Evolutionary conservation across 2,113 vertebrate species (phyloP).

Genomic region (Excalfactoria chinensis): DNA sequence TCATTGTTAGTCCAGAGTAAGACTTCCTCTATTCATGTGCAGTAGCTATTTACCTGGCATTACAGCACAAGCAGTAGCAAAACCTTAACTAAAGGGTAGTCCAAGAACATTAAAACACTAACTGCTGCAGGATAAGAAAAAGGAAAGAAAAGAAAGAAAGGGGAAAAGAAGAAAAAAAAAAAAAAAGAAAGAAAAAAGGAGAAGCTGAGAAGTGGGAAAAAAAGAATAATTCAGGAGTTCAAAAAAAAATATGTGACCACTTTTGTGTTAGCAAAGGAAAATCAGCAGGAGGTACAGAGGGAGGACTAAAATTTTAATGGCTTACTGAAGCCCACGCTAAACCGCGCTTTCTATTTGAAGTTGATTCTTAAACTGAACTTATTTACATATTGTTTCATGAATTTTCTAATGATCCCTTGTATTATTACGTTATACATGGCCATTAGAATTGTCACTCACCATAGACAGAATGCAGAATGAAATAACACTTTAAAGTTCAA

Average conservation of each 20-base stretch:
- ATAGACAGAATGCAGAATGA: conserved; percentile 62
- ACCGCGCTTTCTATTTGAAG: conserved; percentile 60
- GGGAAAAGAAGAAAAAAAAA: not conserved
- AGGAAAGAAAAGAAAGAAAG: no score
- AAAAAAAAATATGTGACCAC: not conserved
- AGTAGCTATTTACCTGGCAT: not conserved
- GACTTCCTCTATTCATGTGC: not conserved
- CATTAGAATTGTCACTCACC: conserved; percentile 71
- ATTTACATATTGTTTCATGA: conserved; percentile 45
- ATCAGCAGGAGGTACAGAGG: conserved; percentile 33
- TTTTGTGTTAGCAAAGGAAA: not conserved
- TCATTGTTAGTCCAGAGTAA: accelerated
- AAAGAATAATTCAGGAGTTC: no score
- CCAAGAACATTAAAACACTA: not conserved
- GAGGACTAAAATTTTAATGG: conserved; percentile 23
- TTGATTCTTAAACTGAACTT: conserved; percentile 56
- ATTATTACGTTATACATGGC: conserved; percentile 8
- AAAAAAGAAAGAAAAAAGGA: not conserved
- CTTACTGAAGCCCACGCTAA: not conserved
- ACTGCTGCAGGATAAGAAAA: not conserved
- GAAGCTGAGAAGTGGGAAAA: not conserved
- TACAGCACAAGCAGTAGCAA: not conserved
- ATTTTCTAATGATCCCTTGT: conserved; percentile 69
- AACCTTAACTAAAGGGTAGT: accelerated
- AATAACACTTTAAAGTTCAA: conserved; percentile 62